phyloP scores from a whole-genome alignment of 1,140 invertebrate genomes.

The Formica exsecta region DNA sequence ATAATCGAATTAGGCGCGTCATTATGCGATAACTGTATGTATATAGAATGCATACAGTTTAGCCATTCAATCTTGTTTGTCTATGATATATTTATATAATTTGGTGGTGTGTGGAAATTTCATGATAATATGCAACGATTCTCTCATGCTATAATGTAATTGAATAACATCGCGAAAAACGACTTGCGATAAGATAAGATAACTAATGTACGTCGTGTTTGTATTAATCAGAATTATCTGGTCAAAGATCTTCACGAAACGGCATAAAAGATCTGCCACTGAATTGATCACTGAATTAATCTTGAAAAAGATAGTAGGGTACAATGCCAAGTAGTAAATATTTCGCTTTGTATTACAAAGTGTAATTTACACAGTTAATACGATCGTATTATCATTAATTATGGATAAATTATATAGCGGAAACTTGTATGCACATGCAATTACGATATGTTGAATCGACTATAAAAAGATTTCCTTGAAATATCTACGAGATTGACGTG shows the following conservation, averaged over 20 bases:
- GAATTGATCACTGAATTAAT: constrained; percentile 4
- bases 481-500: not conserved
- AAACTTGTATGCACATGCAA: not conserved
- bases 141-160: not conserved
- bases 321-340: not conserved
- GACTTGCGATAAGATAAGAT: constrained; percentile 48
- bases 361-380: not conserved
- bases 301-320: not conserved
- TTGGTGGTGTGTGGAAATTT: not conserved
- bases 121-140: not conserved
- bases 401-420: not conserved
- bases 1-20: not conserved
- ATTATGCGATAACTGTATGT: not conserved
- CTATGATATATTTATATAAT: not conserved
- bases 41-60: not conserved
- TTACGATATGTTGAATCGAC: not conserved
- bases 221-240: constrained; percentile 24
- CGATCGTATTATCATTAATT: not conserved
- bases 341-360: not conserved
- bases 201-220: constrained; percentile 3
- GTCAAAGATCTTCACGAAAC: not conserved
- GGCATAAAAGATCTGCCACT: not conserved
- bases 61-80: not conserved
- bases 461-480: not conserved
- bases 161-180: constrained; percentile 9